phyloP scores from a whole-genome alignment of 2,113 vertebrate genomes.

The Polyodon spathula region DNA sequence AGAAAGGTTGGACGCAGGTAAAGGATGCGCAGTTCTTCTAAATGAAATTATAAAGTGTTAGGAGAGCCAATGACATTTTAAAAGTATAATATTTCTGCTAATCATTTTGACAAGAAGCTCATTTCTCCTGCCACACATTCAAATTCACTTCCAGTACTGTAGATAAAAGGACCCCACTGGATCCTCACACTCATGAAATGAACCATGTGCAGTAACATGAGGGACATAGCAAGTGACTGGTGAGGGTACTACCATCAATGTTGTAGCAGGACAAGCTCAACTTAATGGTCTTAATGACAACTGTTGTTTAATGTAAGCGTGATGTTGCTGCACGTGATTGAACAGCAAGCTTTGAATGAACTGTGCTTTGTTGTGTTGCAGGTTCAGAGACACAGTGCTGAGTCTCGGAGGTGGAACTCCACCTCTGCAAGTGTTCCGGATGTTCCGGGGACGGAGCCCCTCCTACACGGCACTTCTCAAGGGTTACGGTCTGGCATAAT shows the following conservation, averaged over 20 bases:
- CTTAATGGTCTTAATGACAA: too few relatives aligned
- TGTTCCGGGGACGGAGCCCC: background rate
- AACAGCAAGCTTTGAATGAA: background rate
- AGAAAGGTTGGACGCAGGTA: slow-evolving; percentile 5
- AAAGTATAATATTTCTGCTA: background rate
- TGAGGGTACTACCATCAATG: background rate
- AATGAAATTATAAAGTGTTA: too few relatives aligned
- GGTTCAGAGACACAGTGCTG: background rate
- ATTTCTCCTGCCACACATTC: background rate
- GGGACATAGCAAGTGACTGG: background rate
- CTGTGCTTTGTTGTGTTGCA: background rate
- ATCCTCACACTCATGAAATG: background rate
- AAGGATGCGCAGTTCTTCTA: too few relatives aligned
- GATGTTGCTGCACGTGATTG: background rate
- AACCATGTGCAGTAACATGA: background rate
- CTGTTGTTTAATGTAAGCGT: background rate
- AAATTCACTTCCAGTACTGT: background rate
- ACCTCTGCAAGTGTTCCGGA: background rate
- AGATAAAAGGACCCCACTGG: background rate
- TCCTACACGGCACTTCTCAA: background rate
- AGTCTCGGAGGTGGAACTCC: background rate
- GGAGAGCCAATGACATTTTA: too few relatives aligned
- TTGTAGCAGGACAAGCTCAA: background rate
- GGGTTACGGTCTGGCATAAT: too few relatives aligned
- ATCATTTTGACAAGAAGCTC: background rate